Base-by-base conservation (phyloP, 2,888 invertebrate genomes). In the Periphyllus acericola region DNA sequence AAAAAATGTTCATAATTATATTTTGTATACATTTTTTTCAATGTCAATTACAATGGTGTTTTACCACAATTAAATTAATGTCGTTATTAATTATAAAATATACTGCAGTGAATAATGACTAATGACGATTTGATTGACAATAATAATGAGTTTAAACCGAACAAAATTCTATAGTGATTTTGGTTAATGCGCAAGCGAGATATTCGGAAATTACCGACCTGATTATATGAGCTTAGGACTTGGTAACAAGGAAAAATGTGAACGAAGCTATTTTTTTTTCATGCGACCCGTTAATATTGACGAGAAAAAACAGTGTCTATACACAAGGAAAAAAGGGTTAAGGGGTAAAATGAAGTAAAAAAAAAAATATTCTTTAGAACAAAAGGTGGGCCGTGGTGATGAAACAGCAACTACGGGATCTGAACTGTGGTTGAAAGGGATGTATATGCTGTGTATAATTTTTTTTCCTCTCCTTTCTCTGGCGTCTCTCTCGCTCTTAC, bases 331-430 rank as follows among this genome's bases (percentile, higher is more conserved):
- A 72, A 25, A 55, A 83, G 72, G 82, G 52, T 83, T 83, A 83
- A 83, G 72, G 82, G 72, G 82, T 34, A 68, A 46, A 83, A 52
- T 46, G 25, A 52, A 72, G 72, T 83, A 40, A 75, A 84, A 84
- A 52, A 36, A 75, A 84, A 85, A 85, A 85, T n/a, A n/a, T 66
- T 85, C 85, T 76, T 68, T 68, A 78, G 78, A 78, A 85, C 78
- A 85, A 85, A 85, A 85, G 76, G 78, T 11, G 74, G 29, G 36
- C 74, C 19, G 17, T 55, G 85, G 40, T 68, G 40, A 78, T 85
- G 85, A 78, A 85, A 85, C 85, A 85, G 76, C 68, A 52, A 76
- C 84, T 78, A 32, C 78, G 40, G 36, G 32, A 68, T 55, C 76
- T 78, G n/a, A 36, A 34, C 66, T 68, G 75, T 6, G 46, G 76